Evolutionary conservation across 2,888 invertebrate species (phyloP), one percentile per base, ranked within the genome.

Genomic region (Phyto melanocephala): DNA sequence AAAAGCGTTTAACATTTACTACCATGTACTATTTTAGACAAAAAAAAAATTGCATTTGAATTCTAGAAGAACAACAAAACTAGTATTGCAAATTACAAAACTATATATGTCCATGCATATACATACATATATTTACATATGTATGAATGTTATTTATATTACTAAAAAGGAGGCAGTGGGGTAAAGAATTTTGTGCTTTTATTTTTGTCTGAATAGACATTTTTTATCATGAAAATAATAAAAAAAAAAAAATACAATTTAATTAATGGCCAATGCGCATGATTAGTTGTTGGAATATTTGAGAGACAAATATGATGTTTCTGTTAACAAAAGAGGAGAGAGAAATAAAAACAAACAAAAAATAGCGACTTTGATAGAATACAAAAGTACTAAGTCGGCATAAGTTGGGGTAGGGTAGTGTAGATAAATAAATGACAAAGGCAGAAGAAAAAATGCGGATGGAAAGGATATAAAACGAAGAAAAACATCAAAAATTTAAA

Each of bases 381-480:
- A 37, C 35, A 35, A 50, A 50, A 28, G 28, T 15, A 35, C 33
- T 33, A 33, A 76, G 13, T 17, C 42, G 68, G 60, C 20, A 42
- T 20, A 45, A 65, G 40, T 81, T 81, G 63, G 63, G 74, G 68
- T 78, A 78, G 78, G 68, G 50, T 72, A 81, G 77, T 42, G 28
- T 28, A 6, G 6, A n/a, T n/a, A n/a, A n/a, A n/a, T n/a, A 35
- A 40, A 70, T 20, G 17, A 15, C 24, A n/a, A 62, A 56, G 7
- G 33, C 28, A 15, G 62, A 60, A n/a, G n/a, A 28, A 28, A 28
- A 6, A 28, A 28, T 28, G 6, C 28, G 3, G 3, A 28, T 6
- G 3, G 6, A 28, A 28, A 28, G 28, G 6, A 28, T 28, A 28
- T 28, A 5, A n/a, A n/a, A n/a, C n/a, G n/a, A 28, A 28, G 28